Conservation (phyloP, 2,888 invertebrate genomes). For the Leptopilina drosophilae region DNA sequence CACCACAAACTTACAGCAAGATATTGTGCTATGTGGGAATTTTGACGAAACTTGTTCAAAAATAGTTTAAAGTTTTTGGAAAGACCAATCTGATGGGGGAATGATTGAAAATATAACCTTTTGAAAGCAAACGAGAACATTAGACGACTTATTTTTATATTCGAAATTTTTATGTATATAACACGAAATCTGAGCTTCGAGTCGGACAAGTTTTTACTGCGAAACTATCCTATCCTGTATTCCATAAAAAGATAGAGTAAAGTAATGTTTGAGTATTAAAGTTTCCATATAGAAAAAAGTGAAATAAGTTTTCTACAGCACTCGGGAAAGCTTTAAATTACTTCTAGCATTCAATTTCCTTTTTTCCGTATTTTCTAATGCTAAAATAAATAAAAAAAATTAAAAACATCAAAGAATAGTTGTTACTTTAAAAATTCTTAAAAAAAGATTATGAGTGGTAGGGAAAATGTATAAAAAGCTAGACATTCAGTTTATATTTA, state of each 20-base stretch:
- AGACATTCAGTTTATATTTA: no score
- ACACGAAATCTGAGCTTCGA: not conserved
- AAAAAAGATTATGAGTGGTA: no score
- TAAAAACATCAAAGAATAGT: not conserved
- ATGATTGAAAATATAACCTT: not conserved
- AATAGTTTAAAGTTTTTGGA: no score
- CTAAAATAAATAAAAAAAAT: not conserved
- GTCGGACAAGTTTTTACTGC: constrained; percentile 5
- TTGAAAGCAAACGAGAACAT: not conserved
- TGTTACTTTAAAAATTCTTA: no score
- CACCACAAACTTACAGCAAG: no score
- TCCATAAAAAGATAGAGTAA: constrained; percentile 8
- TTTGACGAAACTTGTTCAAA: no score
- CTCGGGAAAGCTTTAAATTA: not conserved
- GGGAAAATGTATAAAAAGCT: no score
- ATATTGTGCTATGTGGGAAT: no score
- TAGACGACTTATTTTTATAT: not conserved
- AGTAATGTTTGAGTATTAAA: constrained; percentile 6
- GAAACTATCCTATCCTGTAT: not conserved
- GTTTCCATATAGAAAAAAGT: not conserved
- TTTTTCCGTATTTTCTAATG: not conserved
- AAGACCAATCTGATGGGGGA: no score
- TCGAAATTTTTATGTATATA: not conserved
- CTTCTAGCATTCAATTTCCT: not conserved
- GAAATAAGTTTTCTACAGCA: not conserved